Evolutionary conservation across 2,113 vertebrate species (phyloP), one percentile per base, ranked within the genome.

Genomic region (Petroica traversi): DNA sequence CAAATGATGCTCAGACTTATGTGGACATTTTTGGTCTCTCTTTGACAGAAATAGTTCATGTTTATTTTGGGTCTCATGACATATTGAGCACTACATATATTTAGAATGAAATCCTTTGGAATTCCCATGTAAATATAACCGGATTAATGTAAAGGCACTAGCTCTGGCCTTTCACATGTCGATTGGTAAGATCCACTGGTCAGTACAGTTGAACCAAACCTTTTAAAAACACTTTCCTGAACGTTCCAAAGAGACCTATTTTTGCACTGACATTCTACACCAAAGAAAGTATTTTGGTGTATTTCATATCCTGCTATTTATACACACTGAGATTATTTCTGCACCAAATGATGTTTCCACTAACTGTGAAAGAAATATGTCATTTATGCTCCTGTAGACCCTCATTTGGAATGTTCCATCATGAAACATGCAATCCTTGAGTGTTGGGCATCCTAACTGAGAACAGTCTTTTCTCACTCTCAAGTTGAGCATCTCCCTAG

Each of bases 271-370:
- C 36, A 43, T 61, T 94, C 85, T 92, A 82, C 34, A 83, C 49
- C 11, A 23, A 69, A 83, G 41, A 92, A 94, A 49, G 46, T 96
- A 40, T 97, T 98, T 95, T 95, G 76, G 52, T 93, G 58, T 96
- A 93, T 95, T 95, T 97, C 90, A 78, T 83, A 95, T 94, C 69
- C 90, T 95, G 90, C n/a, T 94, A 59, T 93, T 95, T 87, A 69
- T 89, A 95, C 91, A 96, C 88, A 94, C 77, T 76, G 79, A 86
- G 76, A 79, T 88, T 78, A 87, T 93, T 96, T 95, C 71, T 92
- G 76, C 83, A 71, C 54, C 40, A 76, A 97, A 89, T n/a, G 5
- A 68, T 73, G 66, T 88, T 98, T 96, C 91, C 57, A 88, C n/a
- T 72, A 61, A 86, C 71, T 49, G 28, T 74, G 36, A 26, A 72